phyloP scores from a whole-genome alignment of 2,797 vertebrate genomes.

The Sebastes kiyomatsui region DNA sequence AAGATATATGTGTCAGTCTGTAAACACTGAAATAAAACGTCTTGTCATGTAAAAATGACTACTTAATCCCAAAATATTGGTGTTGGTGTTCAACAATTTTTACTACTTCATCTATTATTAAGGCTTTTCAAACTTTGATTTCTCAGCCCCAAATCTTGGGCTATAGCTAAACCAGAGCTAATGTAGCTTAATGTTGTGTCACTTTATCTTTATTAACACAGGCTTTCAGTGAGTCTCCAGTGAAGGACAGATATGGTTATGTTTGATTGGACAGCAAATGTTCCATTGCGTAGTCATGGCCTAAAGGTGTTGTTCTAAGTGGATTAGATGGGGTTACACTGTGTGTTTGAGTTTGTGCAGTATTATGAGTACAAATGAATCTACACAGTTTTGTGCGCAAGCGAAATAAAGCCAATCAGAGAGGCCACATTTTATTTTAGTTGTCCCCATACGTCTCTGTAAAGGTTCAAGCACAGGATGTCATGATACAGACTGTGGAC shows the following conservation, averaged over 20 bases:
- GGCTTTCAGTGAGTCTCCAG: neutral
- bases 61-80: too few species aligned
- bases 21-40: neutral
- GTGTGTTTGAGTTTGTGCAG: neutral
- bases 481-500: neutral
- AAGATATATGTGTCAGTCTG: neutral
- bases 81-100: neutral
- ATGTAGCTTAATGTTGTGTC: neutral
- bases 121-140: neutral
- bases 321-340: neutral
- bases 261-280: neutral
- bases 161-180: neutral
- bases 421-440: neutral
- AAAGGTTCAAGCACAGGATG: neutral
- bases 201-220: neutral
- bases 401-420: neutral
- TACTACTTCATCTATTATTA: neutral
- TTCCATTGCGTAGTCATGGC: neutral
- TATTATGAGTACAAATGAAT: neutral
- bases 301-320: neutral
- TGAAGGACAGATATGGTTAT: neutral
- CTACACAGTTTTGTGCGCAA: neutral
- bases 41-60: neutral
- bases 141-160: neutral
- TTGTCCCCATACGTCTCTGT: neutral